phyloP scores from a whole-genome alignment of 2,113 vertebrate genomes.

The Vicugna pacos region DNA sequence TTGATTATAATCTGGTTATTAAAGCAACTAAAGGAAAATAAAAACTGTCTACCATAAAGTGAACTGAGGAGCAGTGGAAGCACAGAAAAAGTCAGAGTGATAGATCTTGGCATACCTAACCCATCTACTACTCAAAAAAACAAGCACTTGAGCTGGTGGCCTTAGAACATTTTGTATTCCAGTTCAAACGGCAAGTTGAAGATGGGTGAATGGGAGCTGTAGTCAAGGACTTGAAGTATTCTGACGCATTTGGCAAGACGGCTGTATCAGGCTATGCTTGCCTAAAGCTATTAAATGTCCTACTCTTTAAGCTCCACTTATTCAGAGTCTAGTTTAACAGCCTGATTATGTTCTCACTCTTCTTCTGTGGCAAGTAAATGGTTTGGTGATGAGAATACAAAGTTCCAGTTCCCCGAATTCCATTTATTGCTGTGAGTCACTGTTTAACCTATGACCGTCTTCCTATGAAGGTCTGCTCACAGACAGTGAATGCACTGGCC shows the following conservation, averaged over 20 bases:
- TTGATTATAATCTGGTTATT: neutral
- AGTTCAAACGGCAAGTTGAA: neutral
- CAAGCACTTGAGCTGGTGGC: neutral
- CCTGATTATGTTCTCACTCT: constrained; percentile 19
- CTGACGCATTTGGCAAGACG: neutral
- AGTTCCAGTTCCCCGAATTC: neutral
- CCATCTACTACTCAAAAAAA: neutral
- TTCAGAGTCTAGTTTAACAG: neutral
- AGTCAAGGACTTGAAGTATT: neutral
- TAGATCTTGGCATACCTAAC: neutral
- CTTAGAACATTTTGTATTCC: neutral
- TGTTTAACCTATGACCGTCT: neutral
- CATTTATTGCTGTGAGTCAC: neutral
- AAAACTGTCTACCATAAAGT: neutral
- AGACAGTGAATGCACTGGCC: neutral
- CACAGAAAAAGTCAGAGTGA: neutral
- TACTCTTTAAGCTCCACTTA: neutral
- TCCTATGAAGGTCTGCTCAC: neutral
- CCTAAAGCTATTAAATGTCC: neutral
- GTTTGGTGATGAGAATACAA: neutral
- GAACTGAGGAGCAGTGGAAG: neutral
- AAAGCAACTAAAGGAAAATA: neutral
- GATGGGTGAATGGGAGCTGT: neutral
- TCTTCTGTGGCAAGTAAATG: neutral
- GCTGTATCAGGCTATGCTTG: neutral